A percentile compares a stretch with the other conserved stretches of the same genome.
These are phyloP conservation scores for Lypha dubia DNA, from an alignment of 2,888 invertebrate genomes.

Conservation along the genomic window DNA sequence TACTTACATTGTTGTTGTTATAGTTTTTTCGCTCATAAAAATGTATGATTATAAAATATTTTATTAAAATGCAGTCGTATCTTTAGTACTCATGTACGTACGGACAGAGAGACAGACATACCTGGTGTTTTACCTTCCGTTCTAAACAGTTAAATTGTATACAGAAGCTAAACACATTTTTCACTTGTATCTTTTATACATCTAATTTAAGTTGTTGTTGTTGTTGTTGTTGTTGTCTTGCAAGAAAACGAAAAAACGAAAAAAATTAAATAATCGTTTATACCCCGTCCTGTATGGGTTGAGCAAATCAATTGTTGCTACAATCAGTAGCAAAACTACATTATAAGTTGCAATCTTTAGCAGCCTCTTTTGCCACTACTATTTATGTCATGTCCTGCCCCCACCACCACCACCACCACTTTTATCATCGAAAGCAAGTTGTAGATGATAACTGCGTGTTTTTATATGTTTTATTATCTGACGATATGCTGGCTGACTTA, in stretches of 20 bases:
- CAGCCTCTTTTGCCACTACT: slow-evolving; percentile 59
- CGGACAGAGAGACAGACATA: slow-evolving; percentile 7
- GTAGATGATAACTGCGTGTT: slow-evolving; percentile 1
- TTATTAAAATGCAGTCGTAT: slow-evolving; percentile 67
- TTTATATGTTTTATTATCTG: slow-evolving; percentile 12
- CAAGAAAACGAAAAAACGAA: background rate
- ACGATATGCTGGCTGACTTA: slow-evolving; percentile 23
- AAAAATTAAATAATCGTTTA: slow-evolving; percentile 44
- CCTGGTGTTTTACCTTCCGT: slow-evolving; percentile 57
- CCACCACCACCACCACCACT: background rate
- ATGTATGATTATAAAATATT: slow-evolving; percentile 71
- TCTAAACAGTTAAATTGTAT: slow-evolving; percentile 54
- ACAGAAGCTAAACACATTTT: slow-evolving; percentile 71
- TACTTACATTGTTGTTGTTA: too few species aligned
- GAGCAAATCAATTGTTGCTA: slow-evolving; percentile 48
- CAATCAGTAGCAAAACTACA: slow-evolving; percentile 66
- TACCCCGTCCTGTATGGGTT: slow-evolving; percentile 50
- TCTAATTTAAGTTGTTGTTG: slow-evolving; percentile 62
- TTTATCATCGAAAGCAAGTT: slow-evolving; percentile 3
- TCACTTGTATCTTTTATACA: slow-evolving; percentile 53
- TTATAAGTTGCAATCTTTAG: slow-evolving; percentile 67
- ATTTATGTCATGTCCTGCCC: background rate
- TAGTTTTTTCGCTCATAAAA: slow-evolving; percentile 53
- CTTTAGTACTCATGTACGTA: slow-evolving; percentile 36
- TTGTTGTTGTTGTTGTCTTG: slow-evolving; percentile 52